A percentile compares a stretch with the other conserved stretches of the same genome.
phyloP scores from a whole-genome alignment of 2,113 vertebrate genomes.

The Pseudopipra pipra region DNA sequence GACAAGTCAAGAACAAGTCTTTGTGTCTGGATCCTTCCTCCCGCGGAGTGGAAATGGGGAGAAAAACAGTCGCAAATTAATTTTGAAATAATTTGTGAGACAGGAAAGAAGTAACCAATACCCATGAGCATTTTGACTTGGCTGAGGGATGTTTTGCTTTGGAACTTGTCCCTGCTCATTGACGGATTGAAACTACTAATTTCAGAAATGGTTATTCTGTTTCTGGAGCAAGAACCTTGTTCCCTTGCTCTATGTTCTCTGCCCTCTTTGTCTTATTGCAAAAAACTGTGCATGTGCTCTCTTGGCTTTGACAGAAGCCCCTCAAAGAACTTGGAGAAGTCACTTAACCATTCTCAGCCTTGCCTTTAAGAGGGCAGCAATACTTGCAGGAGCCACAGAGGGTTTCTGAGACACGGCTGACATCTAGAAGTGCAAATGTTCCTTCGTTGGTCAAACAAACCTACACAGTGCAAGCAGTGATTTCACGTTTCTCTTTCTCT shows the following conservation, averaged over 20 bases:
- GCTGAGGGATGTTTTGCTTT: neutral
- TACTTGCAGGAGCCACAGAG: neutral
- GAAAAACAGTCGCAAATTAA: neutral
- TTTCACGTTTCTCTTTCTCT: neutral
- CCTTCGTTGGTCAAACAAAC: slow-evolving; percentile 4
- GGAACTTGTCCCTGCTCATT: neutral
- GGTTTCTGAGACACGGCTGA: neutral
- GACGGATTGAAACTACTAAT: neutral
- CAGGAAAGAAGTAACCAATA: neutral
- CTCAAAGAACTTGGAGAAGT: neutral
- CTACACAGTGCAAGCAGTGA: neutral
- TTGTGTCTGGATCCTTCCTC: neutral
- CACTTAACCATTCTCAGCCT: neutral
- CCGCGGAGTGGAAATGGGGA: neutral
- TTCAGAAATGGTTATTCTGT: neutral
- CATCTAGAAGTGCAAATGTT: neutral
- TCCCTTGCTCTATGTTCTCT: neutral
- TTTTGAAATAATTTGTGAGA: neutral
- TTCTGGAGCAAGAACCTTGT: neutral
- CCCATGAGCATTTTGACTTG: neutral
- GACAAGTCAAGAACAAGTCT: neutral
- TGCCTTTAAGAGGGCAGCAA: neutral
- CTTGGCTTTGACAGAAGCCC: neutral
- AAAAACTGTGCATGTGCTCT: neutral
- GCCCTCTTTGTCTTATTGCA: neutral